Evolutionary conservation across 37 sponge, comb jelly and placozoan species (phyloP).

Genomic region (Theonella swinhoei): DNA sequence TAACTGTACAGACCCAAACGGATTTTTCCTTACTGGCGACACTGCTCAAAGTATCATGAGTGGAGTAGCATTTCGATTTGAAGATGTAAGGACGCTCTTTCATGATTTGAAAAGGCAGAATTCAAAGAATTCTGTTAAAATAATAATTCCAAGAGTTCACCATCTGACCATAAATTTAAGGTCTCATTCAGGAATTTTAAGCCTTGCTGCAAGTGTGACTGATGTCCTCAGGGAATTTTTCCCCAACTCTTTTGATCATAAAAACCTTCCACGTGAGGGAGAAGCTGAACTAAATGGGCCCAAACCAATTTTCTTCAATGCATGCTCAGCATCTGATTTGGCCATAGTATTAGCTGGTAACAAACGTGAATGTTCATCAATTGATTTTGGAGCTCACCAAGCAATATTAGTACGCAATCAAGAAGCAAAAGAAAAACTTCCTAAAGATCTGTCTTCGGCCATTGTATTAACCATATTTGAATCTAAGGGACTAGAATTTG

Average conservation of each 20-base stretch:
- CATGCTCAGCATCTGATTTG: slow-evolving; percentile 44
- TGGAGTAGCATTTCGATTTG: slow-evolving; percentile 80
- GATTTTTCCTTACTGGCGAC: slow-evolving; percentile 78
- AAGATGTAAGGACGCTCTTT: slow-evolving; percentile 67
- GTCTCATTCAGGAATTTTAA: slow-evolving; percentile 77
- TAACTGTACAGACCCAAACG: slow-evolving; percentile 62
- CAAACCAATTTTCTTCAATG: slow-evolving; percentile 46
- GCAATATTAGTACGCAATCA: slow-evolving; percentile 80
- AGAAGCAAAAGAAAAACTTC: slow-evolving; percentile 54
- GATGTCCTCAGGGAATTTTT: slow-evolving; percentile 63
- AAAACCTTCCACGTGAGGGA: slow-evolving; percentile 37
- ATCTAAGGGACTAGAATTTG: slow-evolving; percentile 87
- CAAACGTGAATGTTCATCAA: slow-evolving; percentile 47
- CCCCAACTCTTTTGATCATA: slow-evolving; percentile 63
- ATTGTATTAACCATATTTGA: slow-evolving; percentile 84
- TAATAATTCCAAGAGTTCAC: slow-evolving; percentile 55
- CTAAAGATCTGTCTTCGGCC: slow-evolving; percentile 56
- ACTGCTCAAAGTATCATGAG: slow-evolving; percentile 89
- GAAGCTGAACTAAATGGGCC: slow-evolving; percentile 65
- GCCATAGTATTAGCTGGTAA: slow-evolving; percentile 61
- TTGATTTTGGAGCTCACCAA: slow-evolving; percentile 90
- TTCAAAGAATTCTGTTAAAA: background rate
- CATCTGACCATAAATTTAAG: slow-evolving; percentile 68
- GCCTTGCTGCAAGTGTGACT: slow-evolving; percentile 70
- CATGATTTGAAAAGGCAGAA: slow-evolving; percentile 11